These are phyloP conservation scores for Ancistrus triradiatus DNA, from an alignment of 2,113 vertebrate genomes.

Conservation along the genomic window DNA sequence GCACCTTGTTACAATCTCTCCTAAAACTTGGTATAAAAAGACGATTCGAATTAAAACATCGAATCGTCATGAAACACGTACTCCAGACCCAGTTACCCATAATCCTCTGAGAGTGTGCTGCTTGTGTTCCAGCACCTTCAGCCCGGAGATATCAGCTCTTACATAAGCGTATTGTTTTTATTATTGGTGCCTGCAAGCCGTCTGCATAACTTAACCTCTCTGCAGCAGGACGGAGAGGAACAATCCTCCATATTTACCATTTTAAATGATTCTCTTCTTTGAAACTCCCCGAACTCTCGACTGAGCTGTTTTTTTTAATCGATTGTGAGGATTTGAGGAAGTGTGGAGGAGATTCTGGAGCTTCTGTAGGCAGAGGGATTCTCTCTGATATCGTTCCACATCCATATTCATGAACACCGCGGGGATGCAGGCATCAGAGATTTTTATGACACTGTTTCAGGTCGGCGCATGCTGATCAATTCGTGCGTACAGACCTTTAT, in stretches of 20 bases:
- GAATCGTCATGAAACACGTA: too few relatives aligned
- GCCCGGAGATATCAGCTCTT: slow-evolving; percentile 17
- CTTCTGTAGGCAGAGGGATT: slow-evolving; percentile 33
- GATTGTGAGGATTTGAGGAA: slow-evolving; percentile 37
- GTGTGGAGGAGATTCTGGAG: slow-evolving; percentile 9
- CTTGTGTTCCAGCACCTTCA: slow-evolving; percentile 13
- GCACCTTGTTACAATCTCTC: too few relatives aligned
- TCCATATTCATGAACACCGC: slow-evolving; percentile 43
- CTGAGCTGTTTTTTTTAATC: slow-evolving; percentile 32
- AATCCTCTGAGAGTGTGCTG: slow-evolving; percentile 21
- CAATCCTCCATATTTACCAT: slow-evolving; percentile 20
- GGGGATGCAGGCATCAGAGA: background rate
- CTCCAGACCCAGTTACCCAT: background rate
- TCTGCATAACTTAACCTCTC: slow-evolving; percentile 39
- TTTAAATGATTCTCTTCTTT: slow-evolving; percentile 13
- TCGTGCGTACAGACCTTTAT: too few relatives aligned
- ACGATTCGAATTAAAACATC: too few relatives aligned
- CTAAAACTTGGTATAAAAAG: too few relatives aligned
- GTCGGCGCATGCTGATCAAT: too few relatives aligned
- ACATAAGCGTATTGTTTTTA: slow-evolving; percentile 30
- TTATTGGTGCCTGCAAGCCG: slow-evolving; percentile 30
- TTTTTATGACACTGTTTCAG: too few relatives aligned
- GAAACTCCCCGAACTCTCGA: background rate
- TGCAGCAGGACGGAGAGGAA: slow-evolving; percentile 25
- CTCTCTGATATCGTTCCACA: slow-evolving; percentile 33